A percentile compares a stretch with the other conserved stretches of the same genome.
Conservation (phyloP, 2,888 invertebrate species). For the Luperina nickerlii region DNA sequence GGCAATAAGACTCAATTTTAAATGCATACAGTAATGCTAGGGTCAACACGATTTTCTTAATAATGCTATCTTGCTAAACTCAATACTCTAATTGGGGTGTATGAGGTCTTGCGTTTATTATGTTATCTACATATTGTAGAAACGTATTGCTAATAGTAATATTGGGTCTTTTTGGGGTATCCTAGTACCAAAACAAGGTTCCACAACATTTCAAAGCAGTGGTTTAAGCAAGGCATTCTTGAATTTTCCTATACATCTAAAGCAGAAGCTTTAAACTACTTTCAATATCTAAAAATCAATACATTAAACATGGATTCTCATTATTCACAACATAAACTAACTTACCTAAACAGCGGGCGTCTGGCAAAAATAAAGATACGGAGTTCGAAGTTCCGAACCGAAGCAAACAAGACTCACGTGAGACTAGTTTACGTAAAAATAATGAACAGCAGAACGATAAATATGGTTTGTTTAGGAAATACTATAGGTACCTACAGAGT, state of each 20-base stretch:
- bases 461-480: constrained; percentile 11
- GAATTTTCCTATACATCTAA: neutral
- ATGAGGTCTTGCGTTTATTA: no score
- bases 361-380: constrained; percentile 59
- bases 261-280: neutral
- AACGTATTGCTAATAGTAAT: neutral
- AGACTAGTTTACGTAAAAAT: constrained; percentile 24
- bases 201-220: neutral
- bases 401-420: constrained; percentile 47
- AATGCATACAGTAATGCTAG: no score
- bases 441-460: constrained; percentile 17
- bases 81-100: no score
- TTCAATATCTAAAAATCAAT: constrained; percentile 35
- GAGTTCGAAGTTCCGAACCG: constrained; percentile 27
- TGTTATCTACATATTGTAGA: no score
- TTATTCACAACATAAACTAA: constrained; percentile 46
- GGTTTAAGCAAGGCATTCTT: neutral
- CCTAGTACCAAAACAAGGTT: neutral
- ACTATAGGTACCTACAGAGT: neutral
- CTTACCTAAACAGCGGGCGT: constrained; percentile 57
- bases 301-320: constrained; percentile 16
- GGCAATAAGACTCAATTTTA: no score
- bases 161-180: neutral
- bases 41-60: no score
- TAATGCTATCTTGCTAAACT: no score